Evolutionary conservation across 2,797 vertebrate genomes (phyloP).

Genomic region (Myoxocephalus aenaeus): DNA sequence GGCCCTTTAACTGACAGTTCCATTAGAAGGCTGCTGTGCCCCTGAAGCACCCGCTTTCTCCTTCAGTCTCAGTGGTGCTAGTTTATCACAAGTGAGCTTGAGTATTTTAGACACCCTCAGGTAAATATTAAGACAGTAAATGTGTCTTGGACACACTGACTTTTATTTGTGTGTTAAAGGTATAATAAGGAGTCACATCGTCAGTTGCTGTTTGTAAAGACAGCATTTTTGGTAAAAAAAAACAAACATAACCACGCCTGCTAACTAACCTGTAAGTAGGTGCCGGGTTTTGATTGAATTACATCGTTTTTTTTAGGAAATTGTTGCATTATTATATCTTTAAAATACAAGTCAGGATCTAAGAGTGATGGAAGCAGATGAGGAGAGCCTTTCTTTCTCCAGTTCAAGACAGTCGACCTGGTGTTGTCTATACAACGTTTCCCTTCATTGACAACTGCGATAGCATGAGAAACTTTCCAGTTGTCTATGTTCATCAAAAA

Average conservation of each 20-base stretch:
- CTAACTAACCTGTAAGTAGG: not conserved
- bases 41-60: constrained; percentile 40
- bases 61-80: constrained; percentile 30
- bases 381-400: not conserved
- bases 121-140: constrained; percentile 46
- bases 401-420: not conserved
- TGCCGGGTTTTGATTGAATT: not conserved
- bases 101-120: constrained; percentile 40
- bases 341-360: not conserved
- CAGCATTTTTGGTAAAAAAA: not conserved
- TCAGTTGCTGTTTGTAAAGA: not conserved
- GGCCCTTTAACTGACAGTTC: constrained; percentile 46
- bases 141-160: constrained; percentile 8
- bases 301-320: not conserved
- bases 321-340: not conserved
- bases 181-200: not conserved
- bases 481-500: not conserved
- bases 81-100: constrained; percentile 38
- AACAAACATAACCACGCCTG: not conserved
- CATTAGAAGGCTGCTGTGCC: constrained; percentile 37
- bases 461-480: not conserved
- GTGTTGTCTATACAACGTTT: not conserved
- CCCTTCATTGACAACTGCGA: not conserved
- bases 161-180: constrained; percentile 10
- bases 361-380: not conserved